phyloP scores from a whole-genome alignment of 2,888 invertebrate genomes.

The Eremobia ochroleuca region DNA sequence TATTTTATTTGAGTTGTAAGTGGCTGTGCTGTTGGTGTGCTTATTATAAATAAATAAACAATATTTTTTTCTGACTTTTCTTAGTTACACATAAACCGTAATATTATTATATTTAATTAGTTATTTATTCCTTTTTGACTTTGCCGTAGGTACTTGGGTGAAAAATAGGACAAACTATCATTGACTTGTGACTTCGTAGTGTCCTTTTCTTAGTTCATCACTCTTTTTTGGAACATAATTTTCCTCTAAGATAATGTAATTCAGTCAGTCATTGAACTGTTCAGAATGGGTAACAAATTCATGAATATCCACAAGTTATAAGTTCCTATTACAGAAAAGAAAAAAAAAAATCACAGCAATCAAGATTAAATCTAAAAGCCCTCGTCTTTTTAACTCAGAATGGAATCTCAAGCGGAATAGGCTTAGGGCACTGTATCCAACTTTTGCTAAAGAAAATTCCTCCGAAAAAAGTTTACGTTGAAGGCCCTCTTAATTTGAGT shows the following conservation, averaged over 20 bases:
- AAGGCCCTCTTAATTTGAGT: constrained; percentile 59
- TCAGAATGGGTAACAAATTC: neutral
- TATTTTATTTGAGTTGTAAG: too few species aligned
- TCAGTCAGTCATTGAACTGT: neutral
- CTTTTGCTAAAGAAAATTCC: constrained; percentile 59
- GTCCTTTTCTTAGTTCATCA: neutral
- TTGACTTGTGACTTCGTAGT: neutral
- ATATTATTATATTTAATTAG: neutral
- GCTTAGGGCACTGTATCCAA: constrained; percentile 54
- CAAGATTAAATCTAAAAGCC: constrained; percentile 53
- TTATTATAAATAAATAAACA: too few species aligned
- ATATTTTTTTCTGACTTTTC: neutral
- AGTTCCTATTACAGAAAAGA: neutral
- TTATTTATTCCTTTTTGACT: neutral
- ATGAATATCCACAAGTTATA: neutral
- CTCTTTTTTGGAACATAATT: neutral
- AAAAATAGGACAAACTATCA: neutral
- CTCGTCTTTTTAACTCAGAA: constrained; percentile 54
- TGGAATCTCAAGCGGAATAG: constrained; percentile 54
- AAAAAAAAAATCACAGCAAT: constrained; percentile 48
- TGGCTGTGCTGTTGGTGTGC: too few species aligned
- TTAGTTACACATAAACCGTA: neutral
- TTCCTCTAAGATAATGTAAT: neutral
- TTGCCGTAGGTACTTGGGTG: neutral
- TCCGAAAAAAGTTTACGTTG: constrained; percentile 52